Base-by-base conservation (phyloP, 1,140 invertebrate genomes). In the Notospermus geniculatus region DNA sequence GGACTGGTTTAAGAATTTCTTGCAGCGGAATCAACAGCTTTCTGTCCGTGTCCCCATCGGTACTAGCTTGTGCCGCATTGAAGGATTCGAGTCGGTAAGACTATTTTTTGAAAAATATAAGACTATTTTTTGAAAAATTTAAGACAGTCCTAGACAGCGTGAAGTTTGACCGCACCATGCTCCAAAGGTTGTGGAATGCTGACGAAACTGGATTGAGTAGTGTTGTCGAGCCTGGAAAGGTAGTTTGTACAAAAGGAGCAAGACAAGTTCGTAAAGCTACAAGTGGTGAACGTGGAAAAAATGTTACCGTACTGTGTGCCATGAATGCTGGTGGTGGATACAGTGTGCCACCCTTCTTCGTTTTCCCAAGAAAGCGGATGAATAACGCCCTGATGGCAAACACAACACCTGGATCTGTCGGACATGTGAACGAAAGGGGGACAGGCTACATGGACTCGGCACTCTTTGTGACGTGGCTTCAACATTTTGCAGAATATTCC, bases 181-280 rank as follows among this genome's bases (percentile, higher is more conserved):
- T 36, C 5, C 5, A 36, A 4, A 36, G 32, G 32, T 78, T 84
- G 15, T 83, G 72, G 56, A 84, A 84, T 65, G 70, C 82, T 29
- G 83, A 85, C 67, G 83, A 84, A 68, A 84, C 78, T 9, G 82
- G 82, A 15, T 64, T 83, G 32, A 80, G 78, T 25, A 83, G 78
- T n/a, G 80, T 83, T 2, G 75, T 82, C 23, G 79, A 78, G 64
- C 72, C 76, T 36, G 54, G 64, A 29, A 83, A 80, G 70, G 69
- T 86, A 55, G 62, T 84, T 13, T 71, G 78, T 36, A 67, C 62
- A 59, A 74, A 73, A 70, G 80, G 81, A 32, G 54, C 60, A 28
- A 75, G 74, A 63, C 77, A 84, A 73, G 76, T 84, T 5, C 78
- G 77, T 39, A 62, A 72, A 59, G 57, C 82, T 15, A 82, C 77